Base-by-base conservation (phyloP, 2,113 vertebrate genomes). In the Pipa parva region DNA sequence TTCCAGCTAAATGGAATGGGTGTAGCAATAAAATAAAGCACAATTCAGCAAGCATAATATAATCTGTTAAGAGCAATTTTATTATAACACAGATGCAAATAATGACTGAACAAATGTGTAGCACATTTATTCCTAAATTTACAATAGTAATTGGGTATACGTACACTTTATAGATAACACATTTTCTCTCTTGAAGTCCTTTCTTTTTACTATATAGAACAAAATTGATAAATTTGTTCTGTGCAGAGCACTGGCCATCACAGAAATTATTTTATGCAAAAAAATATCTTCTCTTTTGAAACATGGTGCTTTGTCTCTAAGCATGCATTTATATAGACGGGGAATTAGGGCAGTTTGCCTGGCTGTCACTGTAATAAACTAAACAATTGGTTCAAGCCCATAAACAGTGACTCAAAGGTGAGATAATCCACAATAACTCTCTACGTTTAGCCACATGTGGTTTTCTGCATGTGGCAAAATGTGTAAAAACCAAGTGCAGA, bases 51-150 rank as follows among this genome's bases (percentile, higher is more conserved):
- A 7, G 8, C 18, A 7, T 11, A 73, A 76, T 73, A 75, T 58
- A 36, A 75, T 62, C 33, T 78, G 84, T 90, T 89, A 88, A 86
- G 80, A 86, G 76, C 79, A 87, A 86, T 76, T 90, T 90, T 90
- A 90, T 89, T 90, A 79, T 85, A 84, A 80, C 80, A 88, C 79
- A 74, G 84, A 84, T 89, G 87, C 77, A 85, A 86, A 79, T 77
- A 63, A 78, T 79, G 74, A 79, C 70, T 22, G 73, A 79, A 77
- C 76, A 78, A 81, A 79, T 76, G 71, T 50, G 80, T 76, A 84
- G 84, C 78, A 80, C 74, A 78, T 83, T 87, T 83, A 72, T 74
- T 81, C 82, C 79, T 83, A 87, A 88, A 86, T 86, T 87, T 86
- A 89, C 82, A 89, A 81, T 84, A 80, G 81, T 71, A 79, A n/a